Evolutionary conservation across 2,888 invertebrate genomes (phyloP), one percentile per base, ranked within the genome.

Genomic region (Clanis bilineata): DNA sequence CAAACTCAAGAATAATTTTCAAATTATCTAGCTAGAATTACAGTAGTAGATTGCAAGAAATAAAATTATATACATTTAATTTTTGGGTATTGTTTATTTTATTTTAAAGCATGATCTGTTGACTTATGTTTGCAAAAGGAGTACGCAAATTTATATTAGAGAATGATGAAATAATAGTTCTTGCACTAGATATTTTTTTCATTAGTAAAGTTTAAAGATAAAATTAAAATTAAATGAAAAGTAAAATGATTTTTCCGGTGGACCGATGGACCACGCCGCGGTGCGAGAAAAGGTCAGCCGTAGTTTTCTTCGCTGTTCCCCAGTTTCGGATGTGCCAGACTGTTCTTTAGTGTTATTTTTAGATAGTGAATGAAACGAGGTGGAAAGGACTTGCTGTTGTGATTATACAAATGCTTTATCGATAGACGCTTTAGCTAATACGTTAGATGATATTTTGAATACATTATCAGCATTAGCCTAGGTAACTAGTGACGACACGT

Each of bases 331-430:
- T 80, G 92, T 92, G 88, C 76, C 82, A 86, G 88, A 91, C 91
- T 86, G 83, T 86, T 88, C 76, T 81, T 70, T 89, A 91, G 90
- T 90, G 87, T 83, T 90, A 90, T 84, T 77, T 77, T 85, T 90
- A 91, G 88, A 85, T 89, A 90, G 88, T 90, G 87, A 84, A 88
- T 79, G 81, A 80, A 87, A 82, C 77, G 79, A 82, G 79, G 74
- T 74, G 78, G 80, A 82, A 80, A 66, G 85, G 86, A 89, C 85
- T 82, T 83, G 87, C 83, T 79, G 86, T 88, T 90, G 90, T 90
- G 90, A 89, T 90, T 89, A 87, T 88, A 89, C 86, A 86, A 86
- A 90, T 90, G 89, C 90, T 92, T 91, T 90, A 90, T 88, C 78
- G 79, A 86, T 85, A 89, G 85, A 86, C 86, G 90, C 90, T 89